These are phyloP conservation scores for Drosophila burlai DNA, from an alignment of 1,140 invertebrate genomes.

Conservation along the genomic window DNA sequence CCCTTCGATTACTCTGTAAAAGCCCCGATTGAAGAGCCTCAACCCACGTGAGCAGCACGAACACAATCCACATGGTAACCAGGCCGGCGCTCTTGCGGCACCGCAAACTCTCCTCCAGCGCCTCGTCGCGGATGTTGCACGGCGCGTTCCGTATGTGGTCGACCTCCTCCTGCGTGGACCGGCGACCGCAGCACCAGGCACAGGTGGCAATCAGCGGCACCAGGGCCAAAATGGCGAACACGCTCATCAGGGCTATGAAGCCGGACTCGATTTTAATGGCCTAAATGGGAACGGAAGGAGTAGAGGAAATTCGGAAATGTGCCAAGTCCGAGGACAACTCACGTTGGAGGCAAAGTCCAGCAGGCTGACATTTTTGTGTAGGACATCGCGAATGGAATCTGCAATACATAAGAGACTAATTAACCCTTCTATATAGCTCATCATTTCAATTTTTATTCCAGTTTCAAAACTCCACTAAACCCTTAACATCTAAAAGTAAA, in stretches of 20 bases:
- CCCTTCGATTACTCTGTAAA: neutral
- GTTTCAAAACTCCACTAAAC: neutral
- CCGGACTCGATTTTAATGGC: slow-evolving; percentile 86
- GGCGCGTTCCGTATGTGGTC: slow-evolving; percentile 68
- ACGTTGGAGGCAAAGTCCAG: slow-evolving; percentile 81
- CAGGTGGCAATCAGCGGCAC: slow-evolving; percentile 80
- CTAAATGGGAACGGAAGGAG: slow-evolving; percentile 40
- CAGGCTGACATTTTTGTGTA: slow-evolving; percentile 80
- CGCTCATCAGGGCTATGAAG: slow-evolving; percentile 84
- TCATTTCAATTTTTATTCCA: neutral
- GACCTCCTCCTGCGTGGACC: slow-evolving; percentile 61
- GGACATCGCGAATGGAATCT: slow-evolving; percentile 77
- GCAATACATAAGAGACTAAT: neutral
- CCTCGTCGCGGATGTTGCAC: slow-evolving; percentile 73
- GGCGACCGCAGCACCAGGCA: slow-evolving; percentile 78
- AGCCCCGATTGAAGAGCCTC: neutral
- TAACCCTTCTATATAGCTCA: no score
- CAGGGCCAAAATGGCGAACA: slow-evolving; percentile 81
- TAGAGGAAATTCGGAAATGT: neutral
- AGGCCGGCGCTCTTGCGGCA: slow-evolving; percentile 80
- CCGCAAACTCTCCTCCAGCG: slow-evolving; percentile 67
- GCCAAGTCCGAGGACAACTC: slow-evolving; percentile 26
- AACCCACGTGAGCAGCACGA: slow-evolving; percentile 85
- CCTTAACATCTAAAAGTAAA: neutral
- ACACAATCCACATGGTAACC: slow-evolving; percentile 84